phyloP scores from a whole-genome alignment of 2,888 invertebrate genomes.

The Orchestes rusci region DNA sequence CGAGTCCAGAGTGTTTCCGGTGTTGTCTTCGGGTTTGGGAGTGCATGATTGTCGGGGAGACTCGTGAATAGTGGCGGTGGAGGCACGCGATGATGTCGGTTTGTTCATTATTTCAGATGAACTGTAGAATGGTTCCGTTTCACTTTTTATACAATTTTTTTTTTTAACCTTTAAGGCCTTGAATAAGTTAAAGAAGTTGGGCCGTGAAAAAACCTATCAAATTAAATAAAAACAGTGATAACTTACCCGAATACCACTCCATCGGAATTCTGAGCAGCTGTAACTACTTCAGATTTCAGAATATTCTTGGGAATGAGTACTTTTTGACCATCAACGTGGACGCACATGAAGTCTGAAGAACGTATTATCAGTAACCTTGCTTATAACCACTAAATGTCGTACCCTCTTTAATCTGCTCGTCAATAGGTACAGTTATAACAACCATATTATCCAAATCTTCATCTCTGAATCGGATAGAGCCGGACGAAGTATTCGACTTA shows the following conservation, averaged over 20 bases:
- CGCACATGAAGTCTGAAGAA: constrained; percentile 35
- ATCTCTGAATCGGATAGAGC: constrained; percentile 19
- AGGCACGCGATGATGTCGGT: constrained; percentile 9
- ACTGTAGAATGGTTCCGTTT: too few relatives aligned
- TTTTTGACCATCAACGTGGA: constrained; percentile 37
- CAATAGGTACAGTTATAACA: constrained; percentile 29
- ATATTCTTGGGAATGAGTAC: constrained; percentile 38
- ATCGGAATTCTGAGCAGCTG: constrained; percentile 11
- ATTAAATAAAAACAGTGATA: too few relatives aligned
- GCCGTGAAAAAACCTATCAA: too few relatives aligned
- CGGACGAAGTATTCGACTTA: constrained; percentile 18
- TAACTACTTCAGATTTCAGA: constrained; percentile 32
- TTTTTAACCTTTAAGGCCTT: too few relatives aligned
- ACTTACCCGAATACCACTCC: constrained; percentile 20
- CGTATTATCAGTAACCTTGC: background rate
- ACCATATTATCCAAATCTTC: constrained; percentile 30
- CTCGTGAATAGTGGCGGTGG: too few relatives aligned
- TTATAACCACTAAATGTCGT: background rate
- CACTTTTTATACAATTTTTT: too few relatives aligned
- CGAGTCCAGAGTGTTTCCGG: constrained; percentile 9
- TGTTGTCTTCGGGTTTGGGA: background rate
- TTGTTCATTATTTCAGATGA: too few relatives aligned
- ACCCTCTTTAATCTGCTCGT: constrained; percentile 28
- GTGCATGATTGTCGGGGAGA: too few relatives aligned
- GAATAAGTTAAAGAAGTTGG: too few relatives aligned